phyloP scores from a whole-genome alignment of 2,797 vertebrate species.

The Channa striata region DNA sequence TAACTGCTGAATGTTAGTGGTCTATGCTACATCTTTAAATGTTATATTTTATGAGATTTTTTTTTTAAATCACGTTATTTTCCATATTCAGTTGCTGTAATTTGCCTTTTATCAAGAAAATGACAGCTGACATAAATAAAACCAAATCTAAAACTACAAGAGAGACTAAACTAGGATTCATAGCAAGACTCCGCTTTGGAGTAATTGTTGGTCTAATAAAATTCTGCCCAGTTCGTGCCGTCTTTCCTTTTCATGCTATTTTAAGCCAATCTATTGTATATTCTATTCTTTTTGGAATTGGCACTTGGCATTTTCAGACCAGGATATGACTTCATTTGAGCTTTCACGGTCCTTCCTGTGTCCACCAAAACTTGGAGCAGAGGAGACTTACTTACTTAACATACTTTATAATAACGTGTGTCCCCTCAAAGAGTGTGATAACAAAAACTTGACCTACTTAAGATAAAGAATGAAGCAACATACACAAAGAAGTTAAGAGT shows the following conservation, averaged over 20 bases:
- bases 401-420: not conserved
- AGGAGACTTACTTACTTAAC: not conserved
- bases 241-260: conserved; percentile 40
- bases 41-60: not conserved
- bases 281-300: conserved; percentile 17
- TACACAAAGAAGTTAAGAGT: not conserved
- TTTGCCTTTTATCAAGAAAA: not conserved
- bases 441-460: not conserved
- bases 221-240: not conserved
- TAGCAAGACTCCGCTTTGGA: not conserved
- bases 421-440: not conserved
- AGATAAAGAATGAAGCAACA: not conserved
- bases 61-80: not conserved
- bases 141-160: not conserved
- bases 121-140: not conserved
- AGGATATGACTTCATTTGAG: conserved; percentile 64
- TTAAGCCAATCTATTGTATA: conserved; percentile 52
- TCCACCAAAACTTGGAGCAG: conserved; percentile 7
- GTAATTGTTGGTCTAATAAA: conserved; percentile 13
- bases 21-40: too few relatives aligned
- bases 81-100: not conserved
- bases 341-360: conserved; percentile 43
- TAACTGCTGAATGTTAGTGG: too few relatives aligned
- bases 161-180: not conserved
- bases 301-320: conserved; percentile 39